These are phyloP conservation scores for Thalassoma bifasciatum DNA, from an alignment of 2,113 vertebrate genomes.

Conservation along the genomic window DNA sequence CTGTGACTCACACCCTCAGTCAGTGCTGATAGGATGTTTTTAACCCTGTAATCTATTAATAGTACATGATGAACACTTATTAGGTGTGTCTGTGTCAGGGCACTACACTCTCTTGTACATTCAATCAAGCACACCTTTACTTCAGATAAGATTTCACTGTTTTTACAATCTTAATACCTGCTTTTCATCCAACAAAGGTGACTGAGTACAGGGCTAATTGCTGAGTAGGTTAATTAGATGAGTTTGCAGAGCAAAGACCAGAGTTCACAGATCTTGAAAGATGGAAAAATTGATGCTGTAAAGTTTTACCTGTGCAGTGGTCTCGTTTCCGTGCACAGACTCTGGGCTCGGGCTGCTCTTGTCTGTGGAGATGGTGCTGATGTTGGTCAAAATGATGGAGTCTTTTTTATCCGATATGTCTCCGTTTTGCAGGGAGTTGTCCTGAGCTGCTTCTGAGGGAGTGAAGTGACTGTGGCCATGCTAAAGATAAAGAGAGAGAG, in stretches of 20 bases:
- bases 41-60: neutral
- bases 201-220: neutral
- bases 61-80: neutral
- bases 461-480: constrained; percentile 83
- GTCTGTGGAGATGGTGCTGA: constrained; percentile 65
- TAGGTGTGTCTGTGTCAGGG: constrained; percentile 4
- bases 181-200: constrained; percentile 4
- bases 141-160: neutral
- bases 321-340: neutral
- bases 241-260: neutral
- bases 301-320: constrained; percentile 49
- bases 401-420: constrained; percentile 54
- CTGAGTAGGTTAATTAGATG: neutral
- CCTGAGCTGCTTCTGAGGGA: constrained; percentile 45
- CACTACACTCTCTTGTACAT: neutral
- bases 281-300: neutral
- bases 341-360: constrained; percentile 35
- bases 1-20: neutral
- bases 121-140: neutral
- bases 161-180: neutral
- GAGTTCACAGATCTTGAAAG: neutral
- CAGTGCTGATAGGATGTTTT: neutral
- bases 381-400: constrained; percentile 52
- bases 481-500: constrained; percentile 64
- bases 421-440: constrained; percentile 59